Evolutionary conservation across 2,888 invertebrate species (phyloP), one percentile per base, ranked within the genome.

Genomic region (Camponotus fellah): DNA sequence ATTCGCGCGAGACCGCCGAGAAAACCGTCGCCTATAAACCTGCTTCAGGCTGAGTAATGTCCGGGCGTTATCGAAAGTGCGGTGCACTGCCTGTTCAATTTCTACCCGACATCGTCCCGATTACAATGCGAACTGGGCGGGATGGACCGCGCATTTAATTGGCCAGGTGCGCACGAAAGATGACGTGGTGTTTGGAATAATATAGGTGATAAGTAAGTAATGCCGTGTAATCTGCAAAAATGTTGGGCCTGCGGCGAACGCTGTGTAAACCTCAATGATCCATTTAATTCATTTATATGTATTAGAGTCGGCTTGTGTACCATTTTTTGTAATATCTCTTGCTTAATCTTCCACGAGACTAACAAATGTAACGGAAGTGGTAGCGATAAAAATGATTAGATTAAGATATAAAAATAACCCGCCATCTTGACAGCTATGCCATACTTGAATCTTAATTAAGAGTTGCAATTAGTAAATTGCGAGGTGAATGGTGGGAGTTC

Each of bases 1-100:
- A 85, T 8, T 89, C 84, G 87, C 56, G 21, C 58, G 60, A 37
- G 21, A 64, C 37, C 37, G 26, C 60, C 69, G 46, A 21, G 75
- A 49, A 65, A 75, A 85, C 83, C 89, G 89, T 90, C 90, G 84
- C 87, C 90, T 87, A 88, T 90, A 90, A 90, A 90, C 89, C 85
- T 90, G 90, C 90, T 90, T 62, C 84, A 71, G 62, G 81, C 85
- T 89, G 89, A 90, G 86, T 90, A 86, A 90, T 86, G 90, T 74
- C 58, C 58, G 65, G 72, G 85, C 83, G 85, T 89, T 90, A 90
- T 90, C 90, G 90, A 89, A 90, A 88, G 85, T 89, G 83, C 89
- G 87, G 85, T 68, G 66, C 66, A 53, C 64, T 80, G 49, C 34
- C 32, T 68, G 69, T 82, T 85, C 85, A 87, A 88, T 89, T 89